Percentiles rank a stretch among this genome's conserved stretches.
These are phyloP conservation scores for Drosophila hydei DNA, from an alignment of 1,140 invertebrate genomes.

Conservation along the genomic window DNA sequence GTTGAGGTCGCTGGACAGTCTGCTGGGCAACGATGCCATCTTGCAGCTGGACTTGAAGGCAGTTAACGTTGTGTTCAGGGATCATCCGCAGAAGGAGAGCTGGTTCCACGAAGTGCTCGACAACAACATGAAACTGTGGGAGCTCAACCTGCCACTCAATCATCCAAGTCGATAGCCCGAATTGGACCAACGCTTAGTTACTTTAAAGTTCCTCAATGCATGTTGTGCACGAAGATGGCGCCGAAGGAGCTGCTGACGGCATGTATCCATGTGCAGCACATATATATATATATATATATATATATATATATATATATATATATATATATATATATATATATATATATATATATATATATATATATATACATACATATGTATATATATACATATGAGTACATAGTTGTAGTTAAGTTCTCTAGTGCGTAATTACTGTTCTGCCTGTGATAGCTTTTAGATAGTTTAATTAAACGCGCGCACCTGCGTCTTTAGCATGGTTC, in stretches of 20 bases:
- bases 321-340: constrained; percentile 38
- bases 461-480: constrained; percentile 60
- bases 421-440: constrained; percentile 77
- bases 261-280: neutral
- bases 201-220: constrained; percentile 44
- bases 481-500: constrained; percentile 7
- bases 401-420: constrained; percentile 58
- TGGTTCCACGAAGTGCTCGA: constrained; percentile 95
- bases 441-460: constrained; percentile 80
- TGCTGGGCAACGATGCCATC: constrained; percentile 92
- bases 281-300: neutral
- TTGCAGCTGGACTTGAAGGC: constrained; percentile 91
- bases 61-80: constrained; percentile 90
- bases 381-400: constrained; percentile 28
- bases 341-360: constrained; percentile 13
- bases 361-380: constrained; percentile 25
- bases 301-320: constrained; percentile 11
- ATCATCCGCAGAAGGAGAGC: constrained; percentile 88
- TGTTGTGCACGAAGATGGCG: constrained; percentile 16
- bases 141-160: constrained; percentile 89
- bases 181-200: constrained; percentile 7
- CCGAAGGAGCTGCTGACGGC: neutral
- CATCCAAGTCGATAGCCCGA: constrained; percentile 43
- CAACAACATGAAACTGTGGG: constrained; percentile 94
- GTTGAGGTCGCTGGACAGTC: constrained; percentile 88